Conservation (phyloP, 1,140 invertebrate genomes). For the Macrocentrus cingulum region DNA sequence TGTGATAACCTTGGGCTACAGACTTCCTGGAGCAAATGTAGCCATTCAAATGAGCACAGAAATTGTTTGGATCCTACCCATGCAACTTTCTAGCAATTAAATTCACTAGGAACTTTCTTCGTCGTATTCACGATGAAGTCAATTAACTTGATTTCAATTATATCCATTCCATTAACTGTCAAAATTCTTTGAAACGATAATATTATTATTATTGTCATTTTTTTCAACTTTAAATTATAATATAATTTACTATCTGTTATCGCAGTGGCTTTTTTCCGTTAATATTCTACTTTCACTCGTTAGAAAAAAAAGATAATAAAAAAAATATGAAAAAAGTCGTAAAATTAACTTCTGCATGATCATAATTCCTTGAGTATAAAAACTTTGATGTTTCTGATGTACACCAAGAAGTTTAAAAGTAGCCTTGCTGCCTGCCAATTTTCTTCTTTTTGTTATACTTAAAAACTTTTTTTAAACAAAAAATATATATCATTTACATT, state of each 20-base stretch:
- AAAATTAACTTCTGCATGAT: no score
- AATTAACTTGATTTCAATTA: not conserved
- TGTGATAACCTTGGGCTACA: not conserved
- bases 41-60: not conserved
- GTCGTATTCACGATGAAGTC: not conserved
- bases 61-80: not conserved
- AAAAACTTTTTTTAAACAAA: no score
- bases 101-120: not conserved
- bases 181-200: not conserved
- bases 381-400: no score
- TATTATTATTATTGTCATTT: not conserved
- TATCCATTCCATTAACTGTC: not conserved
- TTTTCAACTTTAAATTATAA: no score
- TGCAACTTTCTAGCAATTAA: conserved; percentile 11
- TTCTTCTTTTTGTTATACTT: no score
- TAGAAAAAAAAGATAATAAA: no score
- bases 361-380: no score
- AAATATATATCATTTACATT: no score
- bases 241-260: no score
- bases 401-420: conserved; percentile 10
- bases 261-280: no score
- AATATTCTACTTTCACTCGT: no score
- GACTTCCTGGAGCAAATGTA: not conserved
- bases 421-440: not conserved
- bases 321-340: no score